Base-by-base conservation (phyloP, 2,797 vertebrate species). In the Salmo trutta region DNA sequence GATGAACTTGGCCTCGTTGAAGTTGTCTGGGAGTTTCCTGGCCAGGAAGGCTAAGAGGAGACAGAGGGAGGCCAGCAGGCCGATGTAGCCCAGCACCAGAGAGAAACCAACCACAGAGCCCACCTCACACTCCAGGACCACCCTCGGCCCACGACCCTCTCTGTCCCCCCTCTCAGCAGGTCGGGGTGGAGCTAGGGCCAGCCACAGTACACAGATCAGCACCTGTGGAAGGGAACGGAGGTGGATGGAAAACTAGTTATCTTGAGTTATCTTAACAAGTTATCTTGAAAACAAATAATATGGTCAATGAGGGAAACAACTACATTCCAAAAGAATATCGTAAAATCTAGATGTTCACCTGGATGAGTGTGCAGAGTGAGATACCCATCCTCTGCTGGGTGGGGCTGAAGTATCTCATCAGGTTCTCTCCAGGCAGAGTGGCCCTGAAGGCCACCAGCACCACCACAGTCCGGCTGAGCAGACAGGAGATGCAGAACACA, bases 1-100 rank as follows among this genome's bases (percentile, higher is more conserved):
- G 86, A 95, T 95, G 76, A 95, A 88, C 77, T 91, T 92, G 33
- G 95, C 94, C 81, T 95, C 95, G 1, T 95, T 95, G 75, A 94
- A 95, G 71, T 93, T 94, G 84, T 91, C 94, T 59, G 56, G 56
- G 36, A 90, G 88, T 14, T 86, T 88, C 56, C 88, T 82, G n/a
- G 89, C 87, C 5, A 91, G 70, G 36, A 91, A 91, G 1, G 89
- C 88, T 64, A 89, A 69, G 17, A 91, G 27, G 33, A 36, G 33
- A 36, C 33, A 36, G 33, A 36, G 33, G 6, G 33, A 36, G 33
- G 33, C 33, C 33, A 36, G 33, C 6, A 36, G 33, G 33, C 33
- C 33, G 0, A 36, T 36, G 33, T 36, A 36, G 33, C 33, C 33
- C 1, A 36, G 1, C 33, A 36, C 33, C 33, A 36, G 33, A 36